Conservation (phyloP, 2,113 vertebrate genomes). For the Silurus meridionalis region DNA sequence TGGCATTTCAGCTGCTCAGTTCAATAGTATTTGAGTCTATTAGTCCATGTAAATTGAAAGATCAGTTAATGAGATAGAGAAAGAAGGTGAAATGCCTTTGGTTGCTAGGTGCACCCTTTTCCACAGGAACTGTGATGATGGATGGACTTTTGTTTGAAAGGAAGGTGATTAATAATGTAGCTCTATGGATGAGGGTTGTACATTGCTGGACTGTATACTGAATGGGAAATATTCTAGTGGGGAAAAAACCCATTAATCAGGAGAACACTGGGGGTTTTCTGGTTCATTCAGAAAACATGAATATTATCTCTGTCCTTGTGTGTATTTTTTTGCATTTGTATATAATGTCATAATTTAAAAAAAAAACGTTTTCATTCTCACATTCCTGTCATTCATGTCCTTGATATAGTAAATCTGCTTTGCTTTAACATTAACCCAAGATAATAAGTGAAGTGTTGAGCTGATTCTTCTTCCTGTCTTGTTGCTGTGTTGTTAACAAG, state of each 20-base stretch:
- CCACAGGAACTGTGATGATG: constrained; percentile 52
- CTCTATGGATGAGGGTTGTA: constrained; percentile 42
- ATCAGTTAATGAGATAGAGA: constrained; percentile 27
- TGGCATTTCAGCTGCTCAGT: background rate
- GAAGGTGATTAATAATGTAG: constrained; percentile 61
- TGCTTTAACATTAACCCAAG: background rate
- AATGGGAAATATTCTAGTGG: background rate
- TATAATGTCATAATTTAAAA: constrained; percentile 23
- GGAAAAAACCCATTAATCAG: background rate
- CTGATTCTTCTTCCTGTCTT: constrained; percentile 10
- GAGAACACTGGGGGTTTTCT: background rate
- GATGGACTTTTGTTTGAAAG: constrained; percentile 46
- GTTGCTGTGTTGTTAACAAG: constrained; percentile 37
- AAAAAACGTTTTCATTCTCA: background rate
- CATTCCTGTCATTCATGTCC: background rate
- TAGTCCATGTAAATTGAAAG: constrained; percentile 8
- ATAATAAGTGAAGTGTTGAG: background rate
- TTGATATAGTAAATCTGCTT: background rate
- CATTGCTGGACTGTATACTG: background rate
- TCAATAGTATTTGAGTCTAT: background rate
- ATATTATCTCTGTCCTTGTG: background rate
- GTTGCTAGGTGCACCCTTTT: constrained; percentile 52
- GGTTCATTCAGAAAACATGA: constrained; percentile 4
- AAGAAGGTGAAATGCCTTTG: constrained; percentile 49
- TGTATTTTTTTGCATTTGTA: constrained; percentile 7